Conservation (phyloP, 2,113 vertebrate genomes). For the Motacilla tschutschensis region DNA sequence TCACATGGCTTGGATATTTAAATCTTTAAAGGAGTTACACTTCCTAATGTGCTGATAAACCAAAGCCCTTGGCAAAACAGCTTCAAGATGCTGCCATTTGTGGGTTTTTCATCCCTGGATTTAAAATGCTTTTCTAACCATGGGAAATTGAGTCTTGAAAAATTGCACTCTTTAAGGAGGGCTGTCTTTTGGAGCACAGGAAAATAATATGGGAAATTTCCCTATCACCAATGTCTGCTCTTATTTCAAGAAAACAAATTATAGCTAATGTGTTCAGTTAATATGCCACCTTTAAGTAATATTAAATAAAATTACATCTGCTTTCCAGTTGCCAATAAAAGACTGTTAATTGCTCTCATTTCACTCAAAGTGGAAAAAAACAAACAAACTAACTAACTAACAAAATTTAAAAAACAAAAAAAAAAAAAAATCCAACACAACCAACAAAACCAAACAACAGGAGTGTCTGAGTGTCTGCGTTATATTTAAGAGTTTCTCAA, state of each 20-base stretch:
- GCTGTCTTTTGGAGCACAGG: neutral
- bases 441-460: fast-evolving
- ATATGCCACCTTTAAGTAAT: neutral
- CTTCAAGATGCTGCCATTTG: neutral
- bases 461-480: neutral
- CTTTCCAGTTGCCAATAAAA: neutral
- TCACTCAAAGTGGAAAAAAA: neutral
- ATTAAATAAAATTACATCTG: neutral
- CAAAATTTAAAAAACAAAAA: neutral
- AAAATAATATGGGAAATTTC: neutral
- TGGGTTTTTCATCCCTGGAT: neutral
- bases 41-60: neutral
- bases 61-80: neutral
- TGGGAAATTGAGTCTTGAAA: neutral
- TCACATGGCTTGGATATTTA: neutral
- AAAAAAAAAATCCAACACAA: neutral
- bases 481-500: neutral
- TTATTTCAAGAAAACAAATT: neutral
- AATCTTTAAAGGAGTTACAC: neutral
- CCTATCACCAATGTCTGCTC: neutral
- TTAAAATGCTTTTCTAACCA: neutral
- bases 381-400: neutral
- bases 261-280: neutral
- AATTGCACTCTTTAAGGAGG: neutral
- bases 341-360: neutral